phyloP scores from a whole-genome alignment of 2,113 vertebrate species.

The Cavia aperea region DNA sequence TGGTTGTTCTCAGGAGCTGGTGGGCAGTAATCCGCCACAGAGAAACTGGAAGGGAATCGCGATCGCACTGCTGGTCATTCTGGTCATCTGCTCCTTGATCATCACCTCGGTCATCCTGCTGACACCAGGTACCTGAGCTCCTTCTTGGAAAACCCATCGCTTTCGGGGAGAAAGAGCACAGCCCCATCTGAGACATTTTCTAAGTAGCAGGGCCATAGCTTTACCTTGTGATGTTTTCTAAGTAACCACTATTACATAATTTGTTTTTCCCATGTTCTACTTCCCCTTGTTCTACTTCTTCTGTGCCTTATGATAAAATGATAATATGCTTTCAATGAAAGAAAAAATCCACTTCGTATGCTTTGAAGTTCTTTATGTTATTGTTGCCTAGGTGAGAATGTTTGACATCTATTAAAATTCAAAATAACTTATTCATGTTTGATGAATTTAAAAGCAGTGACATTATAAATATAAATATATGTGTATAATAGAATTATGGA shows the following conservation, averaged over 20 bases:
- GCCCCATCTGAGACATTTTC: neutral
- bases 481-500: neutral
- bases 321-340: neutral
- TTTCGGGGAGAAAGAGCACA: rapidly evolving
- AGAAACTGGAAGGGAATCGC: slow-evolving; percentile 99
- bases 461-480: neutral
- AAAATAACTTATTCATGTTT: neutral
- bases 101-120: slow-evolving; percentile 98
- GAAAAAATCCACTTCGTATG: neutral
- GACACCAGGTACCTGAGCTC: slow-evolving; percentile 88
- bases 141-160: neutral
- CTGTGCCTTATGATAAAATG: neutral
- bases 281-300: neutral
- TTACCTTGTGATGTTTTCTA: neutral
- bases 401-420: neutral
- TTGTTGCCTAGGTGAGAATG: neutral
- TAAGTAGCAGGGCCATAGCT: neutral
- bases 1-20: slow-evolving; percentile 87
- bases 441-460: neutral
- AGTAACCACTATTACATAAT: neutral
- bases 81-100: slow-evolving; percentile 98
- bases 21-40: slow-evolving; percentile 97
- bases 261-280: neutral
- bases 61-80: slow-evolving; percentile 97
- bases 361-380: neutral